Base-by-base conservation (phyloP, 2,113 vertebrate species). In the Semicossyphus pulcher region DNA sequence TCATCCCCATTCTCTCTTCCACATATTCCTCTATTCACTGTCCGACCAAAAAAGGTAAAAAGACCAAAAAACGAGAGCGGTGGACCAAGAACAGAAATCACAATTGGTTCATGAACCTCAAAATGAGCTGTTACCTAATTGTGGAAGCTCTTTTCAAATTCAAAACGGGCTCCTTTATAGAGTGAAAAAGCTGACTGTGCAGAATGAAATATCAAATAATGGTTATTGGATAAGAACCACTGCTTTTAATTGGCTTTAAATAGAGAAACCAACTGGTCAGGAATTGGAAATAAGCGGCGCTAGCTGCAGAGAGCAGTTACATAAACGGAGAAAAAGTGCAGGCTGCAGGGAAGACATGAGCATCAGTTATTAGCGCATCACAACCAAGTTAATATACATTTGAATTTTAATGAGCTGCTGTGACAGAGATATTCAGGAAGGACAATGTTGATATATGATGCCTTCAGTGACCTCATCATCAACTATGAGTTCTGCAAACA, bases 391-490 rank as follows among this genome's bases (percentile, higher is more conserved):
- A 41, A 51, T 37, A 26, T 54, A 39, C 20, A 39, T 41, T 29
- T 29, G 54, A 71, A 61, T 42, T 52, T 51, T 32, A 71, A 76
- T 72, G 42, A 76, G 31, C 36, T 37, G 29, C 36, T 29, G 21
- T 16, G 34, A 31, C 60, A 23, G 15, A 44, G 20, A 29, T 21
- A 49, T 66, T 41, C 37, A 18, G 34, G 34, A 61, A 47, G 47
- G 45, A 74, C 45, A 26, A 23, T n/a, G 14, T 1, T 36, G 60
- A 52, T 25, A 15, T 29, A 58, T 56, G 21, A 58, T 52, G 56
- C 52, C 11, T 28, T 23, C 21, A 4, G 12, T 48, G 23, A 60
- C 47, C 45, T 58, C 52, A 28, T 63, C 69, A 41, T 73, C 25
- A 69, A 36, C n/a, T 49, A 23, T 29, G n/a, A 5, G 16, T 52